These are phyloP conservation scores for Chalcis sispes DNA, from an alignment of 2,888 invertebrate genomes.

Conservation along the genomic window DNA sequence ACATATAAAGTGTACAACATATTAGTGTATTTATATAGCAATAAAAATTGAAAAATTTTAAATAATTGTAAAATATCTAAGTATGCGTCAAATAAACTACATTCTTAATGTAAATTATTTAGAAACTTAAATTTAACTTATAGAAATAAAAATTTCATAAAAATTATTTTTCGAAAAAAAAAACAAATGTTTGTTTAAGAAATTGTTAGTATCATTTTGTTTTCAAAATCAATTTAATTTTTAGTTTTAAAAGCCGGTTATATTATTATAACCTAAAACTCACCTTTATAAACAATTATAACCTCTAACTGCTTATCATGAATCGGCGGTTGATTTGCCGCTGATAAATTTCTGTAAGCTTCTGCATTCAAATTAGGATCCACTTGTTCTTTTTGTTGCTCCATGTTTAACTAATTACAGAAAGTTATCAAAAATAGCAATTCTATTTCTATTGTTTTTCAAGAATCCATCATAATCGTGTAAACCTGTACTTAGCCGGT, in stretches of 20 bases:
- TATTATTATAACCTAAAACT: slow-evolving; percentile 44
- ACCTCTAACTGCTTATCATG: slow-evolving; percentile 72
- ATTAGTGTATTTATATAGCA: too few relatives aligned
- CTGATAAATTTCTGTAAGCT: slow-evolving; percentile 70
- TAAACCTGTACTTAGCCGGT: too few relatives aligned
- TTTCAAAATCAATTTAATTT: neutral
- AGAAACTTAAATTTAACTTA: too few relatives aligned
- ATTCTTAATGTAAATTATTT: too few relatives aligned
- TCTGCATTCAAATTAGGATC: slow-evolving; percentile 72
- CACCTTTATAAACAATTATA: slow-evolving; percentile 71
- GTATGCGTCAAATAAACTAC: too few relatives aligned
- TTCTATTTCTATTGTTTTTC: neutral
- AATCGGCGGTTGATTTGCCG: slow-evolving; percentile 64
- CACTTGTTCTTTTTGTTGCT: slow-evolving; percentile 27
- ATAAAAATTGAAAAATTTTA: too few relatives aligned
- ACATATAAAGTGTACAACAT: too few relatives aligned
- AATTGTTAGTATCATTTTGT: too few relatives aligned
- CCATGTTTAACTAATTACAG: slow-evolving; percentile 23
- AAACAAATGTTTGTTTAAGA: too few relatives aligned
- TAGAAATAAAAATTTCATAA: neutral
- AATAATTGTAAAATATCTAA: too few relatives aligned
- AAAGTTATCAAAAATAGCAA: neutral
- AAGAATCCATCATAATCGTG: neutral
- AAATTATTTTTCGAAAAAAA: neutral
- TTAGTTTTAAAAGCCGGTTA: slow-evolving; percentile 32